phyloP scores from a whole-genome alignment of 2,113 vertebrate species.

The Pelecanoides urinatrix region DNA sequence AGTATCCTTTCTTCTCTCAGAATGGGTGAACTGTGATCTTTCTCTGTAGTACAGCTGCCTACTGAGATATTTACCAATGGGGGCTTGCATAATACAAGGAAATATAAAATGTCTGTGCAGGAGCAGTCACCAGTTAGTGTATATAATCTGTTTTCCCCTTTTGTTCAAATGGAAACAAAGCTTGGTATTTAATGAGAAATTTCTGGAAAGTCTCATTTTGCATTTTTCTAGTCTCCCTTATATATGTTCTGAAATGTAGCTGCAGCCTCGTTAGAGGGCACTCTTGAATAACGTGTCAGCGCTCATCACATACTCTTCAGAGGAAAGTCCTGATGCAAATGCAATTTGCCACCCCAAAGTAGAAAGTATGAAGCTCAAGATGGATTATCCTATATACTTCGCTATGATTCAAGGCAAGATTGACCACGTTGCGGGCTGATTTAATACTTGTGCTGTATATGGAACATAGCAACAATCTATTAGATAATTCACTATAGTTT shows the following conservation, averaged over 20 bases:
- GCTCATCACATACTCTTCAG: fast-evolving
- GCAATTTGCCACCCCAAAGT: not conserved
- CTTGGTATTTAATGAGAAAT: not conserved
- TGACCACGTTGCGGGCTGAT: not conserved
- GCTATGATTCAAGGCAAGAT: not conserved
- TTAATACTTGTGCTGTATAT: not conserved
- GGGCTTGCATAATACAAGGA: not conserved
- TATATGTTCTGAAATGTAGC: not conserved
- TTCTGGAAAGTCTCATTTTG: not conserved
- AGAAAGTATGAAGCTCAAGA: not conserved
- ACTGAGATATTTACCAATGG: fast-evolving
- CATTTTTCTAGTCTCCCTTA: not conserved
- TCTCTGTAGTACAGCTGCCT: not conserved
- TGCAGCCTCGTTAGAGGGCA: constrained; percentile 43
- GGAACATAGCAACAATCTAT: not conserved
- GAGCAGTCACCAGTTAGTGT: not conserved
- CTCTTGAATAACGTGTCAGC: not conserved
- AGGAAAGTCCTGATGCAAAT: too few relatives aligned
- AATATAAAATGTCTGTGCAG: not conserved
- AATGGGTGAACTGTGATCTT: not conserved
- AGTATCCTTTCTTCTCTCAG: not conserved
- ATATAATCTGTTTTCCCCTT: not conserved
- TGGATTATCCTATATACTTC: not conserved
- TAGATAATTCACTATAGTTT: not conserved
- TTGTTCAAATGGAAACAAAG: not conserved